Conservation (phyloP, 2,113 vertebrate genomes). For the Psephotus haematonotus region DNA sequence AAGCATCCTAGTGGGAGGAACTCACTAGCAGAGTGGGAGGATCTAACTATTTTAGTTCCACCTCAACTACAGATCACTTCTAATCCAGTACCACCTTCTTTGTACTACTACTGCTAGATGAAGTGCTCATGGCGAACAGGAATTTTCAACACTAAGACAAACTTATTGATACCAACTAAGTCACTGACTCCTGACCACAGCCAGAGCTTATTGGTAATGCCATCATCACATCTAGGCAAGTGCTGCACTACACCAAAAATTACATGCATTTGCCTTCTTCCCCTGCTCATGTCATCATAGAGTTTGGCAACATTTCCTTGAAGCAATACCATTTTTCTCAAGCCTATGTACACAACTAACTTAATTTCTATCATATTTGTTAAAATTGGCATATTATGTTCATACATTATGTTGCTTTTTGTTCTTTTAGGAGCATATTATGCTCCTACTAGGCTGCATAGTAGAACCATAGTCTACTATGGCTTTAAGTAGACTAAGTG, state of each 20-base stretch:
- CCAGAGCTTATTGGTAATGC: not conserved
- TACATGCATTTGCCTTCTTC: not conserved
- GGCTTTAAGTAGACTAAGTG: not conserved
- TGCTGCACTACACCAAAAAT: not conserved
- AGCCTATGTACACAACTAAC: not conserved
- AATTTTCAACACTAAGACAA: not conserved
- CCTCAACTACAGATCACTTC: fast-evolving
- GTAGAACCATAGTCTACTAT: not conserved
- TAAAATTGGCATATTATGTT: not conserved
- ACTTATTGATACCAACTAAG: fast-evolving
- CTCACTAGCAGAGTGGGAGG: not conserved
- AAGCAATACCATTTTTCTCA: not conserved
- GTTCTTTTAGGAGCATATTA: not conserved
- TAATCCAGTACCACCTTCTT: not conserved
- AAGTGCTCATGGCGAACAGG: not conserved
- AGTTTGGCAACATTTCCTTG: not conserved
- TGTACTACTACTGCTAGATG: not conserved
- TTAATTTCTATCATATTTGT: not conserved
- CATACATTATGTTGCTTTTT: not conserved
- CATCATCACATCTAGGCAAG: not conserved
- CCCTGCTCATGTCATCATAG: not conserved
- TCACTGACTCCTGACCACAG: not conserved
- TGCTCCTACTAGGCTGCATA: not conserved
- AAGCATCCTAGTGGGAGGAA: not conserved
- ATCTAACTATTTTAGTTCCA: not conserved